Evolutionary conservation across 2,797 vertebrate species (phyloP).

Genomic region (Chloroceryle amazona): DNA sequence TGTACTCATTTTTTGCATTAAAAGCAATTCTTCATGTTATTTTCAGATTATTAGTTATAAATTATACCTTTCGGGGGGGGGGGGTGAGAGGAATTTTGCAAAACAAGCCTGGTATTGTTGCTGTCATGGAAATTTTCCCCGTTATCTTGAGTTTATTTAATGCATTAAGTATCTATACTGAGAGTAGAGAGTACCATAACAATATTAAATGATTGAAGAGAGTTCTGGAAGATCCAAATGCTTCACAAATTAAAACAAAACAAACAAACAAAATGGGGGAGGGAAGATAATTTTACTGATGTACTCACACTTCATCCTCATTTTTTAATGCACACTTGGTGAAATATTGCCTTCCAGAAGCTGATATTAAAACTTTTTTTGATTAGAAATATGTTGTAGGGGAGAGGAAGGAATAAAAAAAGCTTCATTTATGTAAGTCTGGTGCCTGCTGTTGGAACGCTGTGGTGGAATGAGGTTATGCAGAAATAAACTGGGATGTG

Average conservation of each 20-base stretch:
- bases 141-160: background rate
- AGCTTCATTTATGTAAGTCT: background rate
- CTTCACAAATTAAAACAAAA: background rate
- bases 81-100: background rate
- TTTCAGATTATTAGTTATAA: background rate
- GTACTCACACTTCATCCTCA: background rate
- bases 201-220: background rate
- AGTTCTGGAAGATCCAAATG: background rate
- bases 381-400: background rate
- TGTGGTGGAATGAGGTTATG: background rate
- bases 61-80: background rate
- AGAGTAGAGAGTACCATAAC: background rate
- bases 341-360: background rate
- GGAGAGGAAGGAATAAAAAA: too few species aligned
- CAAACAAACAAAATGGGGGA: background rate
- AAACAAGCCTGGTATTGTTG: background rate
- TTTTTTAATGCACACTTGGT: background rate
- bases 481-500: slow-evolving; percentile 16
- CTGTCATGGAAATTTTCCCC: background rate
- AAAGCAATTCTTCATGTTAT: background rate
- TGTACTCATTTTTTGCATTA: background rate
- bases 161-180: background rate
- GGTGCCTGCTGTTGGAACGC: background rate
- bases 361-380: background rate
- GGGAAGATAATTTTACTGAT: background rate